Conservation (phyloP, 2,797 vertebrate genomes). For the Moxostoma hubbsi region DNA sequence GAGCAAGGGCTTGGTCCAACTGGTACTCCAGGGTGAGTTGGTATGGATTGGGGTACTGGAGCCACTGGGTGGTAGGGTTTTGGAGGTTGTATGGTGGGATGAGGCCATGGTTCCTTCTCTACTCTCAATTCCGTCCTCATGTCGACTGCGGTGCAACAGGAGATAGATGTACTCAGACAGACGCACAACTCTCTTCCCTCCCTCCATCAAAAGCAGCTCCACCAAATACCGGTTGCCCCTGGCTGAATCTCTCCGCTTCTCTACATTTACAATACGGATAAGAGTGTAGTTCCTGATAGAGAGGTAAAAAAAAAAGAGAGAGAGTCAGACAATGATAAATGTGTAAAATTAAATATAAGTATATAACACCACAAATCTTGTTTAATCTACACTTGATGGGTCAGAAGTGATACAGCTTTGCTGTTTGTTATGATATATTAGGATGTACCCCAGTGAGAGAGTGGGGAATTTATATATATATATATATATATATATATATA, state of each 20-base stretch:
- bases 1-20: conserved; percentile 86
- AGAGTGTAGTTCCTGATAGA: conserved; percentile 56
- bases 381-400: conserved; percentile 31
- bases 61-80: conserved; percentile 31
- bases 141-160: conserved; percentile 84
- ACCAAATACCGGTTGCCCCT: conserved; percentile 95
- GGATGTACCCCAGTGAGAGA: conserved; percentile 22
- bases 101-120: conserved; percentile 61
- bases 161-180: conserved; percentile 94
- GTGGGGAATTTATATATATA: not conserved
- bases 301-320: not conserved
- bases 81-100: conserved; percentile 59
- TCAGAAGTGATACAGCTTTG: conserved; percentile 14
- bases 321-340: conserved; percentile 5
- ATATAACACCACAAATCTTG: not conserved
- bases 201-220: conserved; percentile 93
- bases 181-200: conserved; percentile 86
- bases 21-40: conserved; percentile 79
- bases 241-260: conserved; percentile 93
- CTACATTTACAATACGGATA: conserved; percentile 71
- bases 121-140: conserved; percentile 78
- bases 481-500: too few species aligned
- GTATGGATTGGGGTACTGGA: conserved; percentile 57
- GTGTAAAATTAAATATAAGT: conserved; percentile 8
- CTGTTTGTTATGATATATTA: conserved; percentile 37